phyloP scores from a whole-genome alignment of 2,888 invertebrate genomes.

The Oscheius sp. region DNA sequence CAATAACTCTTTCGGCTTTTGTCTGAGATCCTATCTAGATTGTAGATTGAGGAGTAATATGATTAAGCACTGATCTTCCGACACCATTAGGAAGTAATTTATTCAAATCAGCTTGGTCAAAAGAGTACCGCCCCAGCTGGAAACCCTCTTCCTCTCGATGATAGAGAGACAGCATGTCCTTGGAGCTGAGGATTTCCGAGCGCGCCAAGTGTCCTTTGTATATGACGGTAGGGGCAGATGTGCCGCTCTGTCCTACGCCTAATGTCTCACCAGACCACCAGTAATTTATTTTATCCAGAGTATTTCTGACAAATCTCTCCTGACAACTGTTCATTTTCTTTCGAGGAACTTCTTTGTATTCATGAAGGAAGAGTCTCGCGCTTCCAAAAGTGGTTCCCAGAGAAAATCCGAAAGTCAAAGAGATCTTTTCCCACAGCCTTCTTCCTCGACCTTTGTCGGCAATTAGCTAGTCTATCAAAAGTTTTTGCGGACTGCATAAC shows the following conservation, averaged over 20 bases:
- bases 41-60: no score
- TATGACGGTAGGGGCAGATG: slow-evolving; percentile 29
- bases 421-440: not conserved
- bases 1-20: not conserved
- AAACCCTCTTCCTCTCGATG: no score
- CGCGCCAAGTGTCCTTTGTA: slow-evolving; percentile 31
- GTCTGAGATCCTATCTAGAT: not conserved
- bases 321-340: not conserved
- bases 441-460: not conserved
- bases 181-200: slow-evolving; percentile 29
- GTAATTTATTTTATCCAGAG: not conserved
- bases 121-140: slow-evolving; percentile 23
- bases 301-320: not conserved
- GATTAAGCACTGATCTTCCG: not conserved
- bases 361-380: no score
- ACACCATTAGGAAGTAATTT: not conserved
- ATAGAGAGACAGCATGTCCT: slow-evolving; percentile 21
- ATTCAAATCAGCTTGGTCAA: slow-evolving; percentile 21
- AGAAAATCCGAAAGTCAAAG: slow-evolving; percentile 11
- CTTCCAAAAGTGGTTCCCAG: slow-evolving; percentile 19
- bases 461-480: not conserved
- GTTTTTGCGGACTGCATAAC: not conserved
- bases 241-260: slow-evolving; percentile 22
- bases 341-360: slow-evolving; percentile 3
- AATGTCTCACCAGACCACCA: slow-evolving; percentile 7